Conservation (phyloP, 2,888 invertebrate species). For the Tolmerus cingulatus region DNA sequence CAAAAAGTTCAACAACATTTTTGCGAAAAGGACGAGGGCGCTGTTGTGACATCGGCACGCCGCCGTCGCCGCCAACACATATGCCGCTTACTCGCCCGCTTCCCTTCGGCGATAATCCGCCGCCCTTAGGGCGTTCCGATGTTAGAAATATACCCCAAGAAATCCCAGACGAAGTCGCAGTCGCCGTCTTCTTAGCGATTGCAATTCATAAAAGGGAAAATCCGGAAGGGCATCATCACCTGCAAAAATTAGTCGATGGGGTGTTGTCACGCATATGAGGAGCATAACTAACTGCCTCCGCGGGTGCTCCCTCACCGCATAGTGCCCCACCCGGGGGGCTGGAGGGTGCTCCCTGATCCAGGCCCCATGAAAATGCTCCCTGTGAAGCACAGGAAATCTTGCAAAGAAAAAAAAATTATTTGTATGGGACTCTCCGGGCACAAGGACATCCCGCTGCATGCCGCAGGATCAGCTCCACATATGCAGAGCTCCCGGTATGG, state of each 20-base stretch:
- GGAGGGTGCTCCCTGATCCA: background rate
- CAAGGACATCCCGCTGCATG: background rate
- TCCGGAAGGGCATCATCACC: slow-evolving; percentile 1
- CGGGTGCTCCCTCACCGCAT: background rate
- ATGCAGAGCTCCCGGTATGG: background rate
- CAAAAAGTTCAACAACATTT: slow-evolving; percentile 17
- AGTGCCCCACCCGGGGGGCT: background rate
- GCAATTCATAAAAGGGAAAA: slow-evolving; percentile 4
- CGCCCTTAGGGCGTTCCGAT: background rate
- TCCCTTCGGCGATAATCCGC: background rate
- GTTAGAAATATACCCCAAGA: background rate
- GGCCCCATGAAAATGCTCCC: background rate
- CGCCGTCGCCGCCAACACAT: background rate
- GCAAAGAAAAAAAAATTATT: background rate
- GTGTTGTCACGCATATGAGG: slow-evolving; percentile 13
- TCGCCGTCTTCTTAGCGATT: background rate
- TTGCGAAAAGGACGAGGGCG: background rate
- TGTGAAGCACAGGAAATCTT: background rate
- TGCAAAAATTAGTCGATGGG: slow-evolving; percentile 13
- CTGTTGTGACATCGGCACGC: background rate
- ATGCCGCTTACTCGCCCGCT: background rate
- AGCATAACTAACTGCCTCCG: background rate
- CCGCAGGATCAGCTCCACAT: background rate
- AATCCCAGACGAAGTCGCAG: background rate
- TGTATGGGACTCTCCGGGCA: background rate